Evolutionary conservation across 2,113 vertebrate species (phyloP), one percentile per base, ranked within the genome.

Genomic region (Plecturocebus donacophilus): DNA sequence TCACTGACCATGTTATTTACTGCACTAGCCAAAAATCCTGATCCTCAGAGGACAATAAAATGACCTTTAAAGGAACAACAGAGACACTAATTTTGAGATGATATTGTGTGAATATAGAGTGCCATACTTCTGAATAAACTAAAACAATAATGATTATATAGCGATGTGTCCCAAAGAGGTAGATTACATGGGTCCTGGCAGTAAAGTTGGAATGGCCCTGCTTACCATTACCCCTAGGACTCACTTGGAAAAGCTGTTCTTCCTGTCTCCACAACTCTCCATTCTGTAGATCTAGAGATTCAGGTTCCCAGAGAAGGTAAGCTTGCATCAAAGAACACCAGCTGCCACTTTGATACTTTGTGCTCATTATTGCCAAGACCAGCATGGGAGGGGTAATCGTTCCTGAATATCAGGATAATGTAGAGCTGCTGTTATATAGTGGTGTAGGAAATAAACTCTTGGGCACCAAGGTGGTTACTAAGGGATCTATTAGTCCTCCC

Each of bases 201-300:
- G 20, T 47, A 42, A 54, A 11, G 5, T 40, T 23, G 0, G 7
- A 35, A 1, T 47, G 64, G 76, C 6, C 2, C 5, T 23, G 12
- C 1, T 19, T 52, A 52, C 2, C 32, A 58, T 58, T 86, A 42
- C 20, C 38, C 14, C 6, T 61, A 16, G n/a, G 30, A 80, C 32
- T 73, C 13, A 7, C 9, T 52, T 92, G 56, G 17, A 13, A 58
- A 82, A 82, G 7, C 3, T 52, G 21, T 49, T 23, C 40, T 90
- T 70, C 27, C 56, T 47, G 1, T 89, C 7, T 49, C 32, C 35
- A 54, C 2, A 32, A 45, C 2, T 47, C 73, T 25, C 38, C 1
- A 10, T 75, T 64, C 38, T 86, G 10, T 21, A 68, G 14, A 86
- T 64, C 5, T 19, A 58, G 17, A 58, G 23, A 32, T 40, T 66